Base-by-base conservation (phyloP, 2,888 invertebrate species). In the Mallateleia sp. region DNA sequence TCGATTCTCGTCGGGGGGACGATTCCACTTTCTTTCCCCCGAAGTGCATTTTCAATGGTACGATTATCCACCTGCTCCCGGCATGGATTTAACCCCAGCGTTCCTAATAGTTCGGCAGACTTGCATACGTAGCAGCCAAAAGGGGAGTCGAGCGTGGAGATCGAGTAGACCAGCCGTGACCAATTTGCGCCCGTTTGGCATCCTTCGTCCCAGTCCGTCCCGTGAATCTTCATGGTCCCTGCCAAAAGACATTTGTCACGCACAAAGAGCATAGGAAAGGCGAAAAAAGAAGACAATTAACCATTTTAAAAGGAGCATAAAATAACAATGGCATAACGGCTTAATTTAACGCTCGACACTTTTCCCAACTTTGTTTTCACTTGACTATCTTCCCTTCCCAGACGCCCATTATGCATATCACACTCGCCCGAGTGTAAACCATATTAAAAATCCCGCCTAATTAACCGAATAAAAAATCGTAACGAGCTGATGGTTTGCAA, bases 121-220 rank as follows among this genome's bases (percentile, higher is more conserved):
- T 90, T 92, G 92, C 91, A 92, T 90, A 90, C 88, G 89, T 87
- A 87, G 90, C 79, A 79, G 71, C 86, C 69, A 81, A 74, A 85
- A 64, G 82, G 87, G 89, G 80, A 86, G 89, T 89, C 80, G 72
- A 79, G 88, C 72, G 75, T 83, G 56, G 87, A 91, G 90, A 93
- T 93, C 92, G 92, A 92, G 91, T 91, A 92, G 93, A 94, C 94
- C 94, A 94, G 92, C 94, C 94, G 93, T 94, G 93, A 94, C 94
- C 94, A 94, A 94, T 94, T 94, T 94, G 94, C 93, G 94, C 94
- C 93, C 93, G 92, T 92, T 91, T 91, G 90, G 89, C 89, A 90
- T 91, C 91, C 79, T 85, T 69, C 72, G 77, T 75, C 80, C 67
- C 67, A 50, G 77, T 77, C 24, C 18, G 66, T 60, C 75, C 66